Evolutionary conservation across 2,888 invertebrate species (phyloP).

Genomic region (Schrankia costaestrigalis): DNA sequence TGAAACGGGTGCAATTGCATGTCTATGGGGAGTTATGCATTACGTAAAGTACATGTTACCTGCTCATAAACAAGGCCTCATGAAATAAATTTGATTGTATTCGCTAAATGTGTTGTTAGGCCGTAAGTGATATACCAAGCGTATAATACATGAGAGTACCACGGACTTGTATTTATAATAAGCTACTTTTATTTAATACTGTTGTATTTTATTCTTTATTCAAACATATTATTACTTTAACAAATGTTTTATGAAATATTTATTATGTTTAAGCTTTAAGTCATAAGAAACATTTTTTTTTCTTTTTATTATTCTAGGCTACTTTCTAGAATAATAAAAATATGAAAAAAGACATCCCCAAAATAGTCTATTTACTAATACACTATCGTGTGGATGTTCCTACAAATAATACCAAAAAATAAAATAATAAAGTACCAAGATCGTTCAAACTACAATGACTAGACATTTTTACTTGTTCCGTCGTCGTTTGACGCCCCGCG

Average conservation of each 20-base stretch:
- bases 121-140: too few relatives aligned
- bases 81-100: constrained; percentile 32
- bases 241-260: too few relatives aligned
- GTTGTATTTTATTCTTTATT: too few relatives aligned
- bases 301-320: too few relatives aligned
- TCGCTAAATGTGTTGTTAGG: constrained; percentile 19
- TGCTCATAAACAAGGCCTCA: constrained; percentile 25
- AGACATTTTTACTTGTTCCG: constrained; percentile 57
- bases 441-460: constrained; percentile 22
- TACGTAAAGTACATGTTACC: constrained; percentile 40
- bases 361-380: not conserved
- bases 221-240: too few relatives aligned
- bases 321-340: too few relatives aligned
- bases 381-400: too few relatives aligned
- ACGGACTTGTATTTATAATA: too few relatives aligned
- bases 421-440: constrained; percentile 45
- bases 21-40: constrained; percentile 52
- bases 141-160: too few relatives aligned
- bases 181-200: too few relatives aligned
- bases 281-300: too few relatives aligned
- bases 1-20: constrained; percentile 46
- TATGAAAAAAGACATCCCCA: not conserved
- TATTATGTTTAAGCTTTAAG: too few relatives aligned
- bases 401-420: not conserved
- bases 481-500: constrained; percentile 69